Conservation (phyloP, 2,888 invertebrate genomes). For the Macaria notata region DNA sequence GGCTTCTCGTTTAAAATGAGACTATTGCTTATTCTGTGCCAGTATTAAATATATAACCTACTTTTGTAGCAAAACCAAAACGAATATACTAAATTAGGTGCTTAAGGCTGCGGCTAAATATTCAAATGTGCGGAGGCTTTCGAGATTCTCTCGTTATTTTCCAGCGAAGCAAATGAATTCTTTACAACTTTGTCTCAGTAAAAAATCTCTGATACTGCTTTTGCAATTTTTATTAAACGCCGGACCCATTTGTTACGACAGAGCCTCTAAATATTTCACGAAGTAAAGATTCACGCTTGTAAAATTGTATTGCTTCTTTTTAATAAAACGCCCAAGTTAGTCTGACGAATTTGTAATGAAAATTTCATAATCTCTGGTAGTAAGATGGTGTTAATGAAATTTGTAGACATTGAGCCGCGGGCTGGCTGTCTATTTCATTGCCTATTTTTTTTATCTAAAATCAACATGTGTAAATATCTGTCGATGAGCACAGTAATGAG, state of each 20-base stretch:
- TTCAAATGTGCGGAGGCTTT: neutral
- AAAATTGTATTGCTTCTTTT: slow-evolving; percentile 23
- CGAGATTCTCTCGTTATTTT: slow-evolving; percentile 4
- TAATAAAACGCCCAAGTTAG: slow-evolving; percentile 21
- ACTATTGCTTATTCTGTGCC: too few species aligned
- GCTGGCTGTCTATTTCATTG: too few species aligned
- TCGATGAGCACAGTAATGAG: too few species aligned
- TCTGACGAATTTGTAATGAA: slow-evolving; percentile 20
- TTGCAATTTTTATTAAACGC: neutral
- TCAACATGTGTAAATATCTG: too few species aligned
- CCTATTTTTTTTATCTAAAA: too few species aligned
- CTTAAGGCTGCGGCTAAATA: too few species aligned
- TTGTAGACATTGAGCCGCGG: neutral
- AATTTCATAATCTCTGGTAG: slow-evolving; percentile 14
- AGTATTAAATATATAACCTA: too few species aligned
- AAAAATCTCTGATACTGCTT: neutral
- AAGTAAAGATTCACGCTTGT: slow-evolving; percentile 11
- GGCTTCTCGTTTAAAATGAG: too few species aligned
- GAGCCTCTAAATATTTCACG: slow-evolving; percentile 9
- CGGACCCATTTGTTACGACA: slow-evolving; percentile 7
- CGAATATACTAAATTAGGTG: too few species aligned
- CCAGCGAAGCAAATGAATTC: neutral
- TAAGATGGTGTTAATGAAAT: slow-evolving; percentile 17
- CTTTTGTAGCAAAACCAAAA: too few species aligned
- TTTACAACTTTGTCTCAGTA: neutral